Base-by-base conservation (phyloP, 2,797 vertebrate species). In the Stomatorhinus walkeri region DNA sequence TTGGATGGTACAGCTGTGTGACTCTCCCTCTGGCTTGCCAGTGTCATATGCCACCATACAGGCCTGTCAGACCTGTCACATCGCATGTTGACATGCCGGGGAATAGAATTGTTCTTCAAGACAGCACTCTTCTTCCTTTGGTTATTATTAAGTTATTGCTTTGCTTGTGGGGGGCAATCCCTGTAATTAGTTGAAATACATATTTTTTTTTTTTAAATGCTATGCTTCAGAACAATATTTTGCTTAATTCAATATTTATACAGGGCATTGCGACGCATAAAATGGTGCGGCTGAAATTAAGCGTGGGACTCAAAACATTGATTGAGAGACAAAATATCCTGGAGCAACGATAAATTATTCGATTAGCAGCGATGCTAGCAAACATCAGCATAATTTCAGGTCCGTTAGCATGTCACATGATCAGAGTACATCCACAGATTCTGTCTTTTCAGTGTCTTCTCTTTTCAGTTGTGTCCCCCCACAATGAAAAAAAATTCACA, bases 351-450 rank as follows among this genome's bases (percentile, higher is more conserved):
- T 40, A 49, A 59, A 40, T 61, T 89, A 93, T 95, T 93, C 95
- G 94, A 96, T 96, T 95, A 95, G 92, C 91, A 88, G 87, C 93
- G 94, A 95, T 92, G 92, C 93, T 93, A 92, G 90, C 93, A 94
- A 94, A 92, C 92, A 91, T 92, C 89, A 94, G 91, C 94, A 94
- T 94, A 95, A 93, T 95, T 95, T 95, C 94, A 90, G 93, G 94
- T 90, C 93, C 94, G 91, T 94, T 93, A 94, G 93, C 94, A 95
- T 95, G 95, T 95, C 93, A 94, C 92, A 91, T 93, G 93, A 93
- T 93, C 95, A 94, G 95, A 96, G 95, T 94, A 95, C 93, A 93
- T 95, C 93, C 90, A 87, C 94, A 95, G 95, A 95, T 93, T 92
- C 93, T 94, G 94, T 95, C 93, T 94, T 95, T 95, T 95, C 95